Evolutionary conservation across 2,113 vertebrate species (phyloP).

Genomic region (Maccullochella peelii): DNA sequence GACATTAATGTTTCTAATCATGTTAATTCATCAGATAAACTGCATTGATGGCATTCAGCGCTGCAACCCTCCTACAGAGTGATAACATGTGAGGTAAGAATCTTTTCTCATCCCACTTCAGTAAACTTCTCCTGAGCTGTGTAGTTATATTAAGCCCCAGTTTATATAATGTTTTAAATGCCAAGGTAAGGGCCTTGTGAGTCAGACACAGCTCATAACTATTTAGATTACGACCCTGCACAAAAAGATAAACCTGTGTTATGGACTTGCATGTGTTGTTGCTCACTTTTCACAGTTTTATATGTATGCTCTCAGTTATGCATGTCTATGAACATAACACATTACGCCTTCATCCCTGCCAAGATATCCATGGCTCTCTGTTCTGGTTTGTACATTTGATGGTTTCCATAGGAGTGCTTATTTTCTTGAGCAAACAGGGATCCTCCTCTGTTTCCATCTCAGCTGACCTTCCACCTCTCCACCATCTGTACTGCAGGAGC

Average conservation of each 20-base stretch:
- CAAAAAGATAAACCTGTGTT: slow-evolving; percentile 18
- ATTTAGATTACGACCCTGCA: slow-evolving; percentile 47
- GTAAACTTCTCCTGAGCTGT: slow-evolving; percentile 58
- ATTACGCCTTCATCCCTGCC: slow-evolving; percentile 9
- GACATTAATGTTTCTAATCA: slow-evolving; percentile 1
- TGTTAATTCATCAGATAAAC: slow-evolving; percentile 35
- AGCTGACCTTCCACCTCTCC: slow-evolving; percentile 60
- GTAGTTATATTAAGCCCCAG: slow-evolving; percentile 75
- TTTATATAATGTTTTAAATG: slow-evolving; percentile 81
- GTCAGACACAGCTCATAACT: slow-evolving; percentile 65
- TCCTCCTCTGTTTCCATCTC: slow-evolving; percentile 55
- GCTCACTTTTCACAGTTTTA: not conserved
- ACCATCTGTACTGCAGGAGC: slow-evolving; percentile 41
- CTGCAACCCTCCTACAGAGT: slow-evolving; percentile 62
- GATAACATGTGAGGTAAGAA: slow-evolving; percentile 55
- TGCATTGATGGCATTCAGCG: slow-evolving; percentile 17
- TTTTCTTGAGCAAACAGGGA: slow-evolving; percentile 49
- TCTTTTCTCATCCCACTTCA: slow-evolving; percentile 70
- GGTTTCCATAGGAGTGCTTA: slow-evolving; percentile 51
- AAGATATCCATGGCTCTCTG: slow-evolving; percentile 23
- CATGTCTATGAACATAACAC: not conserved
- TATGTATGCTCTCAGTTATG: not conserved
- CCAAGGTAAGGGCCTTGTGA: slow-evolving; percentile 64
- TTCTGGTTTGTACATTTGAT: slow-evolving; percentile 24
- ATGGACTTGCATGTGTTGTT: slow-evolving; percentile 2